Evolutionary conservation across 2,113 vertebrate species (phyloP).

Genomic region (Pogona vitticeps): DNA sequence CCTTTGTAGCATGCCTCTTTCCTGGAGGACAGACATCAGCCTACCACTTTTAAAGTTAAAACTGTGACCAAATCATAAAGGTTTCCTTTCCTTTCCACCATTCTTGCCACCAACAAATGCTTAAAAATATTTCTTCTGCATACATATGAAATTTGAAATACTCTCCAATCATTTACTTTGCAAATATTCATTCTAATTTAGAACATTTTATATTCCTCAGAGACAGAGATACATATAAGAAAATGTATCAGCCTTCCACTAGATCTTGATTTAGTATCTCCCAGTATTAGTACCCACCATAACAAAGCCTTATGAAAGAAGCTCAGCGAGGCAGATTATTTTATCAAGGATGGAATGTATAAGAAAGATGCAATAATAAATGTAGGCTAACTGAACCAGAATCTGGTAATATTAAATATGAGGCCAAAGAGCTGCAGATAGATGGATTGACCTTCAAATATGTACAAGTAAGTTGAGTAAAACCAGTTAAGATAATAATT

Average conservation of each 20-base stretch:
- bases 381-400: background rate
- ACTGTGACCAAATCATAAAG: background rate
- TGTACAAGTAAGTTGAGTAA: background rate
- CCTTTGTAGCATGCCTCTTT: background rate
- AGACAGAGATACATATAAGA: background rate
- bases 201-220: background rate
- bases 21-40: background rate
- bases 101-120: too few relatives aligned
- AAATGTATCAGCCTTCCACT: background rate
- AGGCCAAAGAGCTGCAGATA: background rate
- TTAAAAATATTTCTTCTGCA: background rate
- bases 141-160: background rate
- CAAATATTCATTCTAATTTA: background rate
- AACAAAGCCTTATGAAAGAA: background rate
- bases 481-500: constrained; percentile 18
- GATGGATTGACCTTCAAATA: background rate
- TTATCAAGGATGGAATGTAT: background rate
- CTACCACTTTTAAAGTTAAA: background rate
- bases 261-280: background rate
- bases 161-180: background rate
- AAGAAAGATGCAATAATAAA: background rate
- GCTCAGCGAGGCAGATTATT: background rate
- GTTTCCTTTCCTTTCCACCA: too few relatives aligned
- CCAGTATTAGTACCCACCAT: background rate
- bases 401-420: background rate